Base-by-base conservation (phyloP, 1,140 invertebrate species). In the Ostrea edulis region DNA sequence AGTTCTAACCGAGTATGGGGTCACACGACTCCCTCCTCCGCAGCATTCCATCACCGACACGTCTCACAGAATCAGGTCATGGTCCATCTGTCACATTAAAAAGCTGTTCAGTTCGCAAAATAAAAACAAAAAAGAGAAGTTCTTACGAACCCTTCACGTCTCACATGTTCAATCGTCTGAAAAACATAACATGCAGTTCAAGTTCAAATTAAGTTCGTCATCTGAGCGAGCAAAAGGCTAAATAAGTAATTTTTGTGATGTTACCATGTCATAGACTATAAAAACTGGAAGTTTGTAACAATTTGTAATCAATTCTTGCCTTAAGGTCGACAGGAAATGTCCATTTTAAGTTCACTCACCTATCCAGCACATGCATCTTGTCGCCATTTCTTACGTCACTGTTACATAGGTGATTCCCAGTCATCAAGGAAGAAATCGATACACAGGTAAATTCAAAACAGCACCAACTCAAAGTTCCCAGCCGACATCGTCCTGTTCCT, bases 381-480 rank as follows among this genome's bases (percentile, higher is more conserved):
- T 77, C 68, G 68, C 68, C 68, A 29, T 35, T 22, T 77, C 68
- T 35, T 77, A 77, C 68, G 68, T 77, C 68, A 77, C 25, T 25
- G 68, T 25, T 35, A 29, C 68, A 77, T 77, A 25, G 25, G 22
- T 77, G 68, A 29, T 22, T 25, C 29, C 35, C 68, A 77, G 4
- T 77, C 35, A 25, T 77, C 68, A 77, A 11, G 25, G 68, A 7
- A 62, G 29, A 29, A 77, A 77, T 77, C 68, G 68, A 77, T 35
- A 25, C 25, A 35, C 68, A 77, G 68, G 68, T 77, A 35, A 29
- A 25, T 77, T 77, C 29, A 29, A 35, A 29, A 22, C 14, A 25
- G 29, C 22, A 22, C 11, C 14, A 14, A 12, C 29, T 25, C 68
- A 12, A 8, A 77, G 68, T 12, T 29, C 25, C 14, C 25, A 9